A percentile compares a stretch with the other conserved stretches of the same genome.
These are phyloP conservation scores for human DNA, from an alignment of 2,113 vertebrate genomes.

Conservation along the genomic window GRCh38 chr13:69326501-69327000, in stretches of 20 bases:
- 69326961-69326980: not conserved
- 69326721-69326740: too few species aligned
- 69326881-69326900: rapidly evolving
- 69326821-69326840: too few species aligned
- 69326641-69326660: not conserved
- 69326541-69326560: not conserved
- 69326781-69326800: too few species aligned
- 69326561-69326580: not conserved
- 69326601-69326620: not conserved
- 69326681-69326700: too few species aligned
- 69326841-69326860: too few species aligned
- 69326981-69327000: not conserved
- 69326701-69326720: too few species aligned
- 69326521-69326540: not conserved
- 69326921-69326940: too few species aligned
- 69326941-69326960: not conserved
- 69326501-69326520: not conserved
- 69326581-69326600: not conserved
- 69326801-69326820: too few species aligned
- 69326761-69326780: too few species aligned
- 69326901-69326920: too few species aligned
- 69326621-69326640: not conserved
- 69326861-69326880: too few species aligned
- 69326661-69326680: not conserved
- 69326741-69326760: too few species aligned